These are phyloP conservation scores for Myxocyprinus asiaticus DNA, from an alignment of 2,113 vertebrate genomes.

Conservation along the genomic window DNA sequence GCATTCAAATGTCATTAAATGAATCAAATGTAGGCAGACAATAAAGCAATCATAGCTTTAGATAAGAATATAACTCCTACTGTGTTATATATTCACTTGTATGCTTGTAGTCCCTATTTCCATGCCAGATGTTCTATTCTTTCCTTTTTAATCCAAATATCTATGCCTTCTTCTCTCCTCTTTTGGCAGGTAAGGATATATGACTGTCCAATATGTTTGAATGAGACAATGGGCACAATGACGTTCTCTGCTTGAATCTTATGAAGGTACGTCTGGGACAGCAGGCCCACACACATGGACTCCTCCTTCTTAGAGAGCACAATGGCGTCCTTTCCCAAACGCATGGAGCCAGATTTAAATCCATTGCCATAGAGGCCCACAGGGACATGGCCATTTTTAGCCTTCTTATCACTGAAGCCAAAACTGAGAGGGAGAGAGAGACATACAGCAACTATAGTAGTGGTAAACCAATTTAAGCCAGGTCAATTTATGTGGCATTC, in stretches of 20 bases:
- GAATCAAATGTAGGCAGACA: no score
- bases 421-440: constrained; percentile 75
- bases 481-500: no score
- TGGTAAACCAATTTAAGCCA: no score
- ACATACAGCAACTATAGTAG: neutral
- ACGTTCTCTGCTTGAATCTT: constrained; percentile 81
- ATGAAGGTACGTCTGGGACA: constrained; percentile 91
- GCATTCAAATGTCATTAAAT: neutral
- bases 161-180: neutral
- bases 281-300: constrained; percentile 83
- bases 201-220: constrained; percentile 53
- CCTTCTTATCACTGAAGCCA: constrained; percentile 93
- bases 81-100: no score
- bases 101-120: neutral
- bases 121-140: neutral
- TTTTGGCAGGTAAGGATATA: constrained; percentile 44
- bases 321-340: constrained; percentile 89
- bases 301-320: constrained; percentile 88
- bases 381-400: constrained; percentile 78
- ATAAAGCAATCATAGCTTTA: no score
- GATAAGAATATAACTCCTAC: neutral
- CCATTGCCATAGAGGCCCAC: constrained; percentile 96
- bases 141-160: neutral
- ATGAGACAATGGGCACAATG: constrained; percentile 84
- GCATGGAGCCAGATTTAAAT: constrained; percentile 98